Base-by-base conservation (phyloP, 2,888 invertebrate species). In the Plebejus argus region DNA sequence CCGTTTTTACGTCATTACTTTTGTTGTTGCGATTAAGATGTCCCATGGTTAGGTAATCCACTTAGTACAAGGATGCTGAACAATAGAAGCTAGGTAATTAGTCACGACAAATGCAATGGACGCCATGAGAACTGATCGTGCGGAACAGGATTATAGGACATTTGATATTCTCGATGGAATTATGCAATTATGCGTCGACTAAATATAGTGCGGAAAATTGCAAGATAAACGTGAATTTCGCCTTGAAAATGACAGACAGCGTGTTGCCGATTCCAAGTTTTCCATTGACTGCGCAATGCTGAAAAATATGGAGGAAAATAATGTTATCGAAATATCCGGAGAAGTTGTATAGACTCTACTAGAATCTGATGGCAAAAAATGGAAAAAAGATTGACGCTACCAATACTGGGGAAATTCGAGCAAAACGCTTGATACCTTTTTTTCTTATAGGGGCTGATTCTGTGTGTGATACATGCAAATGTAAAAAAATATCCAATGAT, bases 11-110 rank as follows among this genome's bases (percentile, higher is more conserved):
- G 8, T 28, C 28, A 28, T 28, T n/a, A n/a, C n/a, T n/a, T n/a
- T n/a, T n/a, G n/a, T n/a, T n/a, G n/a, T n/a, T n/a, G n/a, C n/a
- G n/a, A 66, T 66, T 72, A 45, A n/a, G 39, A 72, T 20, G 23
- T 45, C 39, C 72, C 45, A 72, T 23, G 71, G 39, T 72, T 45
- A 39, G 20, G 72, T 45, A 23, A 72, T 72, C 20, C 39, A 45
- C 39, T 72, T 72, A 72, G 45, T 49, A 72, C 45, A 72, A 72
- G 72, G 72, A 72, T 72, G 72, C 72, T 72, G 45, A 20, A 72
- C 72, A 72, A 72, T 45, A 45, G 20, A 35, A 45, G 12, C 12
- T 39, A 20, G n/a, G 10, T 72, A 72, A 72, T 72, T 72, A 72
- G 35, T 72, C 72, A 72, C 72, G 72, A 72, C 72, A 4, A 45